Conservation (phyloP, 2,113 vertebrate genomes). For the Salvelinus alpinus region DNA sequence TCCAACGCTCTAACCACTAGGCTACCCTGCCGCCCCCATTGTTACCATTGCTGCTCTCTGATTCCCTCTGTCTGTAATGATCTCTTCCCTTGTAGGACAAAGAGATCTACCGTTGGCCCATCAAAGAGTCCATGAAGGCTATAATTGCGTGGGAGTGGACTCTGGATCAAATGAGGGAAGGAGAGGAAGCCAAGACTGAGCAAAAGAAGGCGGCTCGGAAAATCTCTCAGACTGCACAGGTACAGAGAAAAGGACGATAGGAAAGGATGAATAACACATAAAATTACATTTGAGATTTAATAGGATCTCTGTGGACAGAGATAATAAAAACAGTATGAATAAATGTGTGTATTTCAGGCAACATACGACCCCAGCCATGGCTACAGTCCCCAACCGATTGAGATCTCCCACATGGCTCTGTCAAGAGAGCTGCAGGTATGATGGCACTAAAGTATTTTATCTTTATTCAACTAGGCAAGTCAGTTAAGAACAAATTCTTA, state of each 20-base stretch:
- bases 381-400: constrained; percentile 88
- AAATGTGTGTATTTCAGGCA: constrained; percentile 50
- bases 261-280: background rate
- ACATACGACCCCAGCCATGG: constrained; percentile 90
- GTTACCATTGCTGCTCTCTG: background rate
- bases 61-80: background rate
- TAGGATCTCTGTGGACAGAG: background rate
- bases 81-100: constrained; percentile 79
- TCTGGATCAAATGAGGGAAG: constrained; percentile 86
- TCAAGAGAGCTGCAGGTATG: constrained; percentile 89
- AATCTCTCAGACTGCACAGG: constrained; percentile 91
- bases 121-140: constrained; percentile 93
- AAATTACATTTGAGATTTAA: no score
- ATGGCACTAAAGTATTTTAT: background rate
- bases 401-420: constrained; percentile 82
- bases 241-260: constrained; percentile 35
- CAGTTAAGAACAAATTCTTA: no score
- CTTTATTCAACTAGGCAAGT: no score
- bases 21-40: no score
- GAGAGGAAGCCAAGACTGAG: constrained; percentile 85
- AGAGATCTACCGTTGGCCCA: constrained; percentile 95
- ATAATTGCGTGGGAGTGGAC: constrained; percentile 97
- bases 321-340: background rate
- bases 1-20: no score
- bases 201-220: constrained; percentile 87